Evolutionary conservation across 1,140 invertebrate species (phyloP), one percentile per base, ranked within the genome.

Genomic region (Pseudoatta argentina): DNA sequence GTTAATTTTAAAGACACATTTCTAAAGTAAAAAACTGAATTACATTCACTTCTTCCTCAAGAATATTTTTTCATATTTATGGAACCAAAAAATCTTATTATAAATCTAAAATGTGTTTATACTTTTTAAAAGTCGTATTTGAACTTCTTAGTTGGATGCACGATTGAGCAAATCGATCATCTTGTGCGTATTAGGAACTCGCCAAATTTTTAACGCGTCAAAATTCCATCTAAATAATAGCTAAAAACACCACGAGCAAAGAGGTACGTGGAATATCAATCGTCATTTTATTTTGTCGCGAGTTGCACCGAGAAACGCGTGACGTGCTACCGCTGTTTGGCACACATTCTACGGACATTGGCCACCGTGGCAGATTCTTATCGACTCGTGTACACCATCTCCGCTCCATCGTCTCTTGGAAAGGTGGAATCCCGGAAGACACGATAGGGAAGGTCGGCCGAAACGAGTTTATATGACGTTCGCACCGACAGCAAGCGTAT

Each of bases 371-470:
- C 79, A 76, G 86, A 90, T 90, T 78, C 86, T 90, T 89, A 90
- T 90, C 89, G 86, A 27, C 21, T 7, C 85, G 57, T 63, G 83
- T 61, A 55, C 75, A 67, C 34, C 57, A 48, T 83, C 79, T 61
- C 69, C 24, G 34, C 24, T 73, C 86, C 48, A 34, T 89, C 78
- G 66, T 81, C 86, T 73, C 79, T 61, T 39, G 39, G 30, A 71
- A 72, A 51, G 63, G 66, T 83, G 79, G 86, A 85, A 90, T 87
- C 88, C 88, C 91, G 91, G 91, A 92, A 90, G 89, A 91, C 61
- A 39, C 67, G 67, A 83, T 83, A 69, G 55, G 72, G 88, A 90
- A 90, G 89, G 76, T 90, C 88, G 88, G 77, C 73, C 78, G 85
- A 88, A 92, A 91, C 90, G 81, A 76, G 91, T 91, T 92, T 91